Base-by-base conservation (phyloP, 2,888 invertebrate genomes). In the Volucella inflata region DNA sequence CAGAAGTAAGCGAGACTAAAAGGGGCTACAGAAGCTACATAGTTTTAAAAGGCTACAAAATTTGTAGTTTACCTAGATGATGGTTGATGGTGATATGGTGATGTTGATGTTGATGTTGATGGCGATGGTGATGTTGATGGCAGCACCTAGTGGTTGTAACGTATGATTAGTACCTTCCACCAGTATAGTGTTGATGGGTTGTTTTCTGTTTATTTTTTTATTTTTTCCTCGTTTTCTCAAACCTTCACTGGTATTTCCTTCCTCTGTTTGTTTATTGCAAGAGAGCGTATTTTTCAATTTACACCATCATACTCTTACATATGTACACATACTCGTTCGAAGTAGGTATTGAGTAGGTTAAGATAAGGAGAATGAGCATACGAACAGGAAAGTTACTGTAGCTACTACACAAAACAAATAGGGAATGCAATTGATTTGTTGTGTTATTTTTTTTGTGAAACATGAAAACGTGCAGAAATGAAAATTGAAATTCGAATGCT, bases 401-500 rank as follows among this genome's bases (percentile, higher is more conserved):
- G 42, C 38, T 57, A 36, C 64, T 59, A 76, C 67, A 59, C 77
- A 59, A 72, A 83, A 78, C 79, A 80, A 83, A 83, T 79, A 83
- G 74, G 74, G 75, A 60, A 36, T 65, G 65, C 42, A 80, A 75
- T 84, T 70, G 75, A 71, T 75, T 74, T 84, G 59, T 48, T 51
- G 36, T 62, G 78, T 55, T 75, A 14, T 64, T 62, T 59, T 65
- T 65, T 76, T 53, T 71, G 21, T 44, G 46, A 62, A 64, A 38
- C 17, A 50, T 65, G 60, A 50, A 71, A 80, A 81, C 81, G 77
- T 85, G 81, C 85, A 72, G 72, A 77, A 85, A 85, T 80, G 72
- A 72, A 85, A 85, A 81, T 85, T 85, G 81, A 81, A 85, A 81
- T 68, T 64, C 55, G 77, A 81, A 81, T 85, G 40, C 85, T 80